Evolutionary conservation across 2,888 invertebrate genomes (phyloP).

Genomic region (Acleris laterana): DNA sequence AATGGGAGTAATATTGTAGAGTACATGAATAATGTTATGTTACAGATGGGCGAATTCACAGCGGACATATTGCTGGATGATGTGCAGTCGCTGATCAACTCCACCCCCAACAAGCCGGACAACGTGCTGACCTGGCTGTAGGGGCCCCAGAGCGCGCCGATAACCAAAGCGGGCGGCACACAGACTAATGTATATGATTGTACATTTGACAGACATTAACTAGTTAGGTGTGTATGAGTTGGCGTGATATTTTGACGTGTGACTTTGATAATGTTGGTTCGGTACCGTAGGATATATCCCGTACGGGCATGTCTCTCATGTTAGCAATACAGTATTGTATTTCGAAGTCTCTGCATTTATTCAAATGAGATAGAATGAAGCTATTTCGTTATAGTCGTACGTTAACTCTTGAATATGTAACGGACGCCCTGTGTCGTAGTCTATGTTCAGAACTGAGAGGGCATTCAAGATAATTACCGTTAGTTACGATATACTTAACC

Average conservation of each 20-base stretch:
- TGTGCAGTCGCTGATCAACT: conserved; percentile 95
- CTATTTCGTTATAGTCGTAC: conserved; percentile 59
- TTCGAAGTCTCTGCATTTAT: conserved; percentile 79
- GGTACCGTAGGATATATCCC: conserved; percentile 18
- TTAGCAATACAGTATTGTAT: conserved; percentile 58
- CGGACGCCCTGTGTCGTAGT: conserved; percentile 17
- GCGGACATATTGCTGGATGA: conserved; percentile 94
- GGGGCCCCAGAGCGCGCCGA: conserved; percentile 37
- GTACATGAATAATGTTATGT: conserved; percentile 46
- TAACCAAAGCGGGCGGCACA: conserved; percentile 17
- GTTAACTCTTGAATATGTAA: conserved; percentile 31
- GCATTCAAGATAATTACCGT: conserved; percentile 38
- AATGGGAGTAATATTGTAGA: not conserved
- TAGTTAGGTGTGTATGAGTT: conserved; percentile 65
- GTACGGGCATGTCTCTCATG: conserved; percentile 24
- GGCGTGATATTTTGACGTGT: conserved; percentile 56
- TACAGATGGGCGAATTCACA: conserved; percentile 92
- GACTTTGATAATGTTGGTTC: conserved; percentile 41
- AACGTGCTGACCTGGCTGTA: conserved; percentile 95
- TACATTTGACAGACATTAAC: conserved; percentile 75
- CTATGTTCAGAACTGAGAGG: conserved; percentile 31
- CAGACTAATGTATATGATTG: conserved; percentile 49
- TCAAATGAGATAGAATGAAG: conserved; percentile 66
- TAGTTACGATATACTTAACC: conserved; percentile 6
- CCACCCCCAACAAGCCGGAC: conserved; percentile 93